phyloP scores from a whole-genome alignment of 2,113 vertebrate species.

The Pseudorhombus dupliciocellatus region DNA sequence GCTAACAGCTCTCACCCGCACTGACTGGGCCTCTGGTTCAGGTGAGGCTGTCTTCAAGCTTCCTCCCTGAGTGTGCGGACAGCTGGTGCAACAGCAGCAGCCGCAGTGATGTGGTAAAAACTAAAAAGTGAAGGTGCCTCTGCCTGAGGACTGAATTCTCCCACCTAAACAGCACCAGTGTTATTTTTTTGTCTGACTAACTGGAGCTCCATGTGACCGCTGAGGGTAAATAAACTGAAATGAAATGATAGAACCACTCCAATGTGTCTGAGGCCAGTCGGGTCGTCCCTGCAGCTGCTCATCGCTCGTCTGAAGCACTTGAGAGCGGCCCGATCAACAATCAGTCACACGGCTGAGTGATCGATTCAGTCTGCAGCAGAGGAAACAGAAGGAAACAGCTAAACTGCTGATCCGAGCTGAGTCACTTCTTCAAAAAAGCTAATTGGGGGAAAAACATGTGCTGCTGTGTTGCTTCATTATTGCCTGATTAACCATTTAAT shows the following conservation, averaged over 20 bases:
- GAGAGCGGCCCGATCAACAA: slow-evolving; percentile 40
- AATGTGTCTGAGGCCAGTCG: neutral
- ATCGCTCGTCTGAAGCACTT: slow-evolving; percentile 55
- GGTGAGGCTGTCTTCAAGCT: too few species aligned
- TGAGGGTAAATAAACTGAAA: neutral
- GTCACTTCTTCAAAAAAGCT: neutral
- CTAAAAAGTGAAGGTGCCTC: too few species aligned
- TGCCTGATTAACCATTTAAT: slow-evolving; percentile 13
- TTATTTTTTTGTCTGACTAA: neutral
- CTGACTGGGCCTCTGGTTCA: too few species aligned
- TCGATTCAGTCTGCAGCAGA: slow-evolving; percentile 33
- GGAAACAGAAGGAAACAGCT: neutral
- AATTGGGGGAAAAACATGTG: slow-evolving; percentile 7
- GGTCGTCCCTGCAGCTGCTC: slow-evolving; percentile 24
- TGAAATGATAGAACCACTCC: neutral
- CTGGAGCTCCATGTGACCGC: neutral
- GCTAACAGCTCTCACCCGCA: too few species aligned
- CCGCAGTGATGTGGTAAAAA: too few species aligned
- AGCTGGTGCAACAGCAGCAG: too few species aligned
- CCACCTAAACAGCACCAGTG: neutral
- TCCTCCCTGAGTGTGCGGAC: too few species aligned
- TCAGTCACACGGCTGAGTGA: slow-evolving; percentile 45
- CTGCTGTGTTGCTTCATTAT: slow-evolving; percentile 12
- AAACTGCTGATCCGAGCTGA: neutral
- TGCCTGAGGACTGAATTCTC: too few species aligned